Evolutionary conservation across 2,888 invertebrate genomes (phyloP).

Genomic region (Drosophila setosimentum): DNA sequence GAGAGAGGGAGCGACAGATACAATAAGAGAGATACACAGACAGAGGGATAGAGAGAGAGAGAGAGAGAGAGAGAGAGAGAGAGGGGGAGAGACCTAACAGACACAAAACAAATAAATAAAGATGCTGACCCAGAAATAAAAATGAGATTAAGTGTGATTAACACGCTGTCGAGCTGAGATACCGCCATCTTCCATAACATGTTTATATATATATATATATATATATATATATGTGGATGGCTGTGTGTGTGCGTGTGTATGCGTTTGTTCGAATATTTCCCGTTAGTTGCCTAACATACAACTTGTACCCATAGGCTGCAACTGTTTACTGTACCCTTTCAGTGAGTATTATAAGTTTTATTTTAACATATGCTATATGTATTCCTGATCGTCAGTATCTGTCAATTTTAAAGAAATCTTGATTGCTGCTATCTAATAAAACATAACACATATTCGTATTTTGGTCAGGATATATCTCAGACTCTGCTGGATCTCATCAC

Average conservation of each 20-base stretch:
- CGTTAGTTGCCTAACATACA: constrained; percentile 34
- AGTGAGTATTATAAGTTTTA: no score
- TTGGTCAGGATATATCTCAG: no score
- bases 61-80: not conserved
- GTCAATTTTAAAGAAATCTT: not conserved
- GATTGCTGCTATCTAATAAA: not conserved
- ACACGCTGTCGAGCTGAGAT: constrained; percentile 71
- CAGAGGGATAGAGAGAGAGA: not conserved
- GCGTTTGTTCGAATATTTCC: constrained; percentile 29
- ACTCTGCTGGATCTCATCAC: not conserved
- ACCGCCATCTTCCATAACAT: constrained; percentile 58
- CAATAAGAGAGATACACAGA: not conserved
- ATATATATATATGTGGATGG: constrained; percentile 9
- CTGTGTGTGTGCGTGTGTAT: constrained; percentile 12
- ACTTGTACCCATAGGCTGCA: constrained; percentile 18
- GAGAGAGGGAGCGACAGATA: not conserved
- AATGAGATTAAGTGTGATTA: constrained; percentile 82
- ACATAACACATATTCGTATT: no score
- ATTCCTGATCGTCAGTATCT: not conserved
- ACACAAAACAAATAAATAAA: constrained; percentile 61
- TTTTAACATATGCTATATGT: not conserved
- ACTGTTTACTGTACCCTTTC: not conserved
- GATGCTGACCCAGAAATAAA: constrained; percentile 82
- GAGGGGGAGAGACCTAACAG: constrained; percentile 13
- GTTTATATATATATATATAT: constrained; percentile 16